These are phyloP conservation scores for Eristalinus aeneus DNA, from an alignment of 2,888 invertebrate species.

Conservation along the genomic window DNA sequence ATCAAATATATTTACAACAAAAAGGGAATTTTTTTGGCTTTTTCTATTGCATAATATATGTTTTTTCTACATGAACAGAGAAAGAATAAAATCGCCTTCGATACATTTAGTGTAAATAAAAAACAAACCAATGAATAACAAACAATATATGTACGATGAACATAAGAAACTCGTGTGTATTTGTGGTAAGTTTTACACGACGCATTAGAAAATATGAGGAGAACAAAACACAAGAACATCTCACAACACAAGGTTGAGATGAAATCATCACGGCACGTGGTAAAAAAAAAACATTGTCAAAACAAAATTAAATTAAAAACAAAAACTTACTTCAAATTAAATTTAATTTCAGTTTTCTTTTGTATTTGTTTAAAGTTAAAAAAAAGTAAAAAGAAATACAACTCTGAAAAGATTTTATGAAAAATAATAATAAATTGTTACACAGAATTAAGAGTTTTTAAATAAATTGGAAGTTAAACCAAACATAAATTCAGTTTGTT, in stretches of 20 bases:
- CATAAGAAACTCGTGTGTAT: constrained; percentile 61
- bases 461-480: constrained; percentile 19
- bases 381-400: constrained; percentile 35
- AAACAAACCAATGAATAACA: constrained; percentile 18
- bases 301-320: not conserved
- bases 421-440: constrained; percentile 51
- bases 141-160: constrained; percentile 28
- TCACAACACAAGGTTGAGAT: not conserved
- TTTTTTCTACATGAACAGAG: constrained; percentile 71
- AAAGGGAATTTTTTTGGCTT: constrained; percentile 71
- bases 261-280: constrained; percentile 27
- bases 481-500: constrained; percentile 48
- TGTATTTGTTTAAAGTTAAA: constrained; percentile 4
- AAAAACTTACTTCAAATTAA: not conserved
- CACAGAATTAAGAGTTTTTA: constrained; percentile 37
- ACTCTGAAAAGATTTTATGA: not conserved
- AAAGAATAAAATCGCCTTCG: constrained; percentile 59
- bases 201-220: constrained; percentile 45
- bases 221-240: constrained; percentile 27
- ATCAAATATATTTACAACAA: constrained; percentile 69
- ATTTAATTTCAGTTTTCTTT: constrained; percentile 49
- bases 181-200: constrained; percentile 73
- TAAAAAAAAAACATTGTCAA: not conserved
- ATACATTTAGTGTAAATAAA: constrained; percentile 62
- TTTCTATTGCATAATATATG: constrained; percentile 69